A percentile compares a stretch with the other conserved stretches of the same genome.
Conservation (phyloP, 2,888 invertebrate species). For the Argyresthia goedartella region DNA sequence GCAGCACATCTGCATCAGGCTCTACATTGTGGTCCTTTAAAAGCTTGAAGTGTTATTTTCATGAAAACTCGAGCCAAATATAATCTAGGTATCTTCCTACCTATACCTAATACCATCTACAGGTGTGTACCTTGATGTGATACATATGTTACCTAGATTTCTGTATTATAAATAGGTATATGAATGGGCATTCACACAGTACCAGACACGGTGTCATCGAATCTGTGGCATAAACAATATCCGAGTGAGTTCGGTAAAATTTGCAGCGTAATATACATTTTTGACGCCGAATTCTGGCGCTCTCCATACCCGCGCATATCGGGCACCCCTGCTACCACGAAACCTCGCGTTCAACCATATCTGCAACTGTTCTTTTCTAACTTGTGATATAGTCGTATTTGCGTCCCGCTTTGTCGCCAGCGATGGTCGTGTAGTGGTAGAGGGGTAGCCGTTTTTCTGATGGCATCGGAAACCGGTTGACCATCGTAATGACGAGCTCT, state of each 20-base stretch:
- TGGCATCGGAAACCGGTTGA: slow-evolving; percentile 66
- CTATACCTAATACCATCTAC: too few relatives aligned
- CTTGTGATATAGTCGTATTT: background rate
- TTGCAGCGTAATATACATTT: slow-evolving; percentile 48
- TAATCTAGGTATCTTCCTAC: too few relatives aligned
- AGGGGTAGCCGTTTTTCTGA: slow-evolving; percentile 62
- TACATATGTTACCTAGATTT: too few relatives aligned
- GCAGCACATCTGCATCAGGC: too few relatives aligned
- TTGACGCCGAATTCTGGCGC: slow-evolving; percentile 53
- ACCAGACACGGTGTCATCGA: slow-evolving; percentile 2
- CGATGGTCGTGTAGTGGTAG: slow-evolving; percentile 30
- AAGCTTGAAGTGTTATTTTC: background rate
- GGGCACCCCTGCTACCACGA: slow-evolving; percentile 40
- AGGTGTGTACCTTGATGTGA: too few relatives aligned
- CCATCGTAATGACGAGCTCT: slow-evolving; percentile 44
- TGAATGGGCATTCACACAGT: background rate
- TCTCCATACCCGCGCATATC: slow-evolving; percentile 42
- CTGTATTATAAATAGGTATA: too few relatives aligned
- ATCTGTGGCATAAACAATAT: slow-evolving; percentile 9
- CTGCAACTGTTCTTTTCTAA: background rate
- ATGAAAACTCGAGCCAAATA: too few relatives aligned
- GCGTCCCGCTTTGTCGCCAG: slow-evolving; percentile 6
- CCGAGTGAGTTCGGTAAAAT: slow-evolving; percentile 23
- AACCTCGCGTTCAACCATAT: slow-evolving; percentile 6
- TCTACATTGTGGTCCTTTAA: background rate